Evolutionary conservation across 2,113 vertebrate species (phyloP).

Genomic region (Rhagologus leucostigma): DNA sequence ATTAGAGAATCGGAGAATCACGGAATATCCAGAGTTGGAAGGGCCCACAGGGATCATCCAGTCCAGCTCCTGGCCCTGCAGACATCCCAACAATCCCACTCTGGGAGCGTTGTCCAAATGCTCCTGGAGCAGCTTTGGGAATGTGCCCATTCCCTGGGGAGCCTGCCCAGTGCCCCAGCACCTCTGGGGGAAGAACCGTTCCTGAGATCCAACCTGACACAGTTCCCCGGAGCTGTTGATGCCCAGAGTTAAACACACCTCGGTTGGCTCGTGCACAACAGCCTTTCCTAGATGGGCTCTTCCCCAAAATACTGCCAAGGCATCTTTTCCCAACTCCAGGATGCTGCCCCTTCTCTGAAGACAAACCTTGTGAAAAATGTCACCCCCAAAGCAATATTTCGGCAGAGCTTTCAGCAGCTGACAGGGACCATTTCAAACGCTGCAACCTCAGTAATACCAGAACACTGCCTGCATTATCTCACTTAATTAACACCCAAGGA

Average conservation of each 20-base stretch:
- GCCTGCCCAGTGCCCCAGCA: not conserved
- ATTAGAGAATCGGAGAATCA: fast-evolving
- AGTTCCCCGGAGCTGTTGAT: not conserved
- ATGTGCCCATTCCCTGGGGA: not conserved
- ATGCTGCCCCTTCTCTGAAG: not conserved
- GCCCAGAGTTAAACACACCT: not conserved
- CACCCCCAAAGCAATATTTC: not conserved
- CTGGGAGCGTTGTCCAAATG: fast-evolving
- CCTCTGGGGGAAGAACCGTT: not conserved
- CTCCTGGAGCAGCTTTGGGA: not conserved
- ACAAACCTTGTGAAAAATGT: not conserved
- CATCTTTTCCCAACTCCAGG: not conserved
- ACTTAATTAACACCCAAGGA: not conserved
- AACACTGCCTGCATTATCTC: not conserved
- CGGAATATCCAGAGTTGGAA: fast-evolving
- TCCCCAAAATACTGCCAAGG: not conserved
- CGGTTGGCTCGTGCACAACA: fast-evolving
- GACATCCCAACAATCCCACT: not conserved
- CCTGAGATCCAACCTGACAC: not conserved
- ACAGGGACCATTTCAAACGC: not conserved
- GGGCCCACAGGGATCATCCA: not conserved
- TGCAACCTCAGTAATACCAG: not conserved
- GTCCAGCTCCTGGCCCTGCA: not conserved
- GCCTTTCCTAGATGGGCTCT: not conserved
- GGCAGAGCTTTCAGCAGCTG: not conserved